Percentiles rank a stretch among this genome's conserved stretches.
These are phyloP conservation scores for Actinostola sp. DNA, from an alignment of 92 coral and sea anemone genomes.

Conservation along the genomic window DNA sequence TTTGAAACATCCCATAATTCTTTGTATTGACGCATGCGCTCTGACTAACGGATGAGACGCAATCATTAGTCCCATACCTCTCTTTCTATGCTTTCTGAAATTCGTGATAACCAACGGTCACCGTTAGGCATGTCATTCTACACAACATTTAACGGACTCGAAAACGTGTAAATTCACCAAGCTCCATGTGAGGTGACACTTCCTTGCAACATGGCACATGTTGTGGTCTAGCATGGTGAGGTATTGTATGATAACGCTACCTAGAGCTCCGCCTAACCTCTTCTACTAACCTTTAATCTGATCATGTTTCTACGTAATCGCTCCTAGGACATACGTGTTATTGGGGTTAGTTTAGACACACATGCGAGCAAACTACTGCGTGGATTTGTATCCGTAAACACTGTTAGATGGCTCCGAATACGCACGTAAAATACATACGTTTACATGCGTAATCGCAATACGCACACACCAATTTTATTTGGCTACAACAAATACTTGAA, in stretches of 20 bases:
- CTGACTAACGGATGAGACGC: neutral
- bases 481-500: neutral
- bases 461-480: neutral
- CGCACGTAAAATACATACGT: neutral
- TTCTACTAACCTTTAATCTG: constrained; percentile 1
- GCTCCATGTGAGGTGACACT: constrained; percentile 18
- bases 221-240: constrained; percentile 22
- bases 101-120: no score
- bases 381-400: neutral
- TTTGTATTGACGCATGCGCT: neutral
- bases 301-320: neutral
- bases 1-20: no score
- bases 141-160: no score
- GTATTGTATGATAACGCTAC: neutral
- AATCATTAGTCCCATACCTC: neutral
- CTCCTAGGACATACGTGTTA: neutral
- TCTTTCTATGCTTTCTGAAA: constrained; percentile 47
- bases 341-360: neutral
- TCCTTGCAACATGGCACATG: constrained; percentile 41
- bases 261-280: neutral
- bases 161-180: no score
- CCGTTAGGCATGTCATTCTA: no score
- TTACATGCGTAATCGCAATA: neutral
- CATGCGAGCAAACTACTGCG: neutral
- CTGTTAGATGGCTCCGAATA: neutral